Conservation (phyloP, 2,888 invertebrate species). For the Creontiades dilutus region DNA sequence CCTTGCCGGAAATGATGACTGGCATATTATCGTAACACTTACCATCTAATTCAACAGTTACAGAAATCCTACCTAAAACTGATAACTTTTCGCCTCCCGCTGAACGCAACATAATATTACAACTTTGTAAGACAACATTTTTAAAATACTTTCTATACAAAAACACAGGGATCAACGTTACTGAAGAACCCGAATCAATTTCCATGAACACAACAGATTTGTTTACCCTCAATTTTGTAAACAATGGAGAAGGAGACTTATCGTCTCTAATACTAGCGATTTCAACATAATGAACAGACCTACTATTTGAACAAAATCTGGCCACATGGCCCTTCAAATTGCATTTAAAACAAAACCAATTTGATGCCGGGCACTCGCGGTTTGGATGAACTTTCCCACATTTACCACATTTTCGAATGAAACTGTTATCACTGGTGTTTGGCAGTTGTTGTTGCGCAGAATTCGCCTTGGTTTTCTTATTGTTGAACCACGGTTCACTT, state of each 20-base stretch:
- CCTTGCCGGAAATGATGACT: neutral
- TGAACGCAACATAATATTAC: neutral
- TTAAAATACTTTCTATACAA: conserved; percentile 3
- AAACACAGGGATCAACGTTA: neutral
- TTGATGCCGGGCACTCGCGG: neutral
- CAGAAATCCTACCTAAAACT: neutral
- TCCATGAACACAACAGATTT: neutral
- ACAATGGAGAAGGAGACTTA: neutral
- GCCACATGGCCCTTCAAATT: too few relatives aligned
- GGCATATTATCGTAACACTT: neutral
- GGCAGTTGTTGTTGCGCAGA: too few relatives aligned
- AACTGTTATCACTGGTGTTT: too few relatives aligned
- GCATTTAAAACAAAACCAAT: neutral
- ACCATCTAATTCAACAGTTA: neutral
- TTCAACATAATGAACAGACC: too few relatives aligned
- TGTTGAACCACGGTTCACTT: too few relatives aligned
- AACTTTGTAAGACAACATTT: neutral
- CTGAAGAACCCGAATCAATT: neutral
- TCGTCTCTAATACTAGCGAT: too few relatives aligned
- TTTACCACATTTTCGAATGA: neutral
- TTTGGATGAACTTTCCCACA: neutral
- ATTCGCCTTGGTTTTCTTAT: too few relatives aligned
- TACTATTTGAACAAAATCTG: too few relatives aligned
- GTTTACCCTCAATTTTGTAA: neutral
- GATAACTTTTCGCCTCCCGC: neutral